Conservation (phyloP, 1,140 invertebrate species). For the Eriocheir sinensis region DNA sequence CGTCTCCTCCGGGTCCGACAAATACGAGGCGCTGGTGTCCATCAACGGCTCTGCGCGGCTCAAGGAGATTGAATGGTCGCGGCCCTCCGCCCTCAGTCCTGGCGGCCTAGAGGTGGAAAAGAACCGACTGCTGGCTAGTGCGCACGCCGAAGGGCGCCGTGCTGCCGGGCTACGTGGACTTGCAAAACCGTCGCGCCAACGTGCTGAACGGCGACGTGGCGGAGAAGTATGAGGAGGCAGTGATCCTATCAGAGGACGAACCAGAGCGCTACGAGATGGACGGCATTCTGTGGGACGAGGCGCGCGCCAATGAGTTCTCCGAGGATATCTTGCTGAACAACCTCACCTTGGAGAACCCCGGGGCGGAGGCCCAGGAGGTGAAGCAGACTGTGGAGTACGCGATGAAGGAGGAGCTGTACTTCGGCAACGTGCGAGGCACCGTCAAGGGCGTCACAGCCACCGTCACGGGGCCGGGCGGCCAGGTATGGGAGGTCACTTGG, state of each 20-base stretch:
- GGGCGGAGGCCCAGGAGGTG: constrained; percentile 42
- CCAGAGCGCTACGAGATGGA: constrained; percentile 66
- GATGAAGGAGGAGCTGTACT: constrained; percentile 48
- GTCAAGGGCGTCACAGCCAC: constrained; percentile 42
- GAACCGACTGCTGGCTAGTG: constrained; percentile 63
- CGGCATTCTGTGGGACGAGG: constrained; percentile 57
- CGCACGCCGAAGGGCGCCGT: constrained; percentile 45
- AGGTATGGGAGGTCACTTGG: constrained; percentile 60
- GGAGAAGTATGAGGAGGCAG: constrained; percentile 8
- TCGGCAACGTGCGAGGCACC: constrained; percentile 69
- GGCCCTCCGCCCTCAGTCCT: constrained; percentile 34
- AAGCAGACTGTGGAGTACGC: constrained; percentile 51
- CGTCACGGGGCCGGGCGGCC: constrained; percentile 55
- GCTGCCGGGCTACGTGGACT: constrained; percentile 59
- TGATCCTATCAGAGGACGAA: constrained; percentile 70
- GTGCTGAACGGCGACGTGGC: constrained; percentile 56
- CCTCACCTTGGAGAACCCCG: constrained; percentile 48
- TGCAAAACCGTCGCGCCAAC: constrained; percentile 33
- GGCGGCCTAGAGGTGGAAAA: constrained; percentile 56
- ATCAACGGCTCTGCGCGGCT: constrained; percentile 71
- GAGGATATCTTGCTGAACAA: constrained; percentile 58
- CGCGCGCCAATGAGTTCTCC: neutral
- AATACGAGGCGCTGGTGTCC: constrained; percentile 70
- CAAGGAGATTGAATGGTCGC: constrained; percentile 61
- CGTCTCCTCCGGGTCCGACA: neutral